A percentile compares a stretch with the other conserved stretches of the same genome.
Conservation (phyloP, 2,888 invertebrate species). For the Prionchulus punctatus region DNA sequence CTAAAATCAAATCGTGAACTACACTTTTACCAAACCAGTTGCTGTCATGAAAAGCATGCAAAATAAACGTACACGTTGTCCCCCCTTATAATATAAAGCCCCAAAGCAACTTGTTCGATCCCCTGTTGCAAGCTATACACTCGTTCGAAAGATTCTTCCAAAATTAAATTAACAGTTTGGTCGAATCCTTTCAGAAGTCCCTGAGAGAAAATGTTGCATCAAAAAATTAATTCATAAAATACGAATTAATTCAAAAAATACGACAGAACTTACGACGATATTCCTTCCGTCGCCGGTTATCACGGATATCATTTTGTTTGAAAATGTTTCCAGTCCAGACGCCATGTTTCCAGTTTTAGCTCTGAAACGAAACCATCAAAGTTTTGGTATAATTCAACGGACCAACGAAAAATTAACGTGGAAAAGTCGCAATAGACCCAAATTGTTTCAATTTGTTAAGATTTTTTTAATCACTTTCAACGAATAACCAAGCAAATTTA, state of each 20-base stretch:
- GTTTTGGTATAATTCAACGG: no score
- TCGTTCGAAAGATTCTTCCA: slow-evolving; percentile 93
- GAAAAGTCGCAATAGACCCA: no score
- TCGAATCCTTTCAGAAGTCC: slow-evolving; percentile 96
- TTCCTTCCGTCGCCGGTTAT: slow-evolving; percentile 90
- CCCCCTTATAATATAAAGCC: slow-evolving; percentile 89
- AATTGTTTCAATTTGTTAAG: neutral
- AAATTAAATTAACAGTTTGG: slow-evolving; percentile 93
- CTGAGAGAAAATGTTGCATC: slow-evolving; percentile 39
- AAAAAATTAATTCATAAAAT: no score
- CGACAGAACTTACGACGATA: slow-evolving; percentile 53
- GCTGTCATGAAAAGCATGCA: no score
- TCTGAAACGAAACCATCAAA: no score
- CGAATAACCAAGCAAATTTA: neutral
- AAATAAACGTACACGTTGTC: slow-evolving; percentile 80
- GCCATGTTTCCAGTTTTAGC: no score
- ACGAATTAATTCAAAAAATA: no score
- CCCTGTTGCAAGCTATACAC: slow-evolving; percentile 85
- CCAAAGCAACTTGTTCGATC: slow-evolving; percentile 83
- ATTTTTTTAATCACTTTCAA: neutral
- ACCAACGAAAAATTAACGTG: no score
- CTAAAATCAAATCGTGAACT: slow-evolving; percentile 42
- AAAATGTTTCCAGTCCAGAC: slow-evolving; percentile 21
- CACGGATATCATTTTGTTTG: slow-evolving; percentile 49
- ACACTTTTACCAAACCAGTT: neutral